Evolutionary conservation across 2,888 invertebrate species (phyloP).

Genomic region (Eupithecia exiguata): DNA sequence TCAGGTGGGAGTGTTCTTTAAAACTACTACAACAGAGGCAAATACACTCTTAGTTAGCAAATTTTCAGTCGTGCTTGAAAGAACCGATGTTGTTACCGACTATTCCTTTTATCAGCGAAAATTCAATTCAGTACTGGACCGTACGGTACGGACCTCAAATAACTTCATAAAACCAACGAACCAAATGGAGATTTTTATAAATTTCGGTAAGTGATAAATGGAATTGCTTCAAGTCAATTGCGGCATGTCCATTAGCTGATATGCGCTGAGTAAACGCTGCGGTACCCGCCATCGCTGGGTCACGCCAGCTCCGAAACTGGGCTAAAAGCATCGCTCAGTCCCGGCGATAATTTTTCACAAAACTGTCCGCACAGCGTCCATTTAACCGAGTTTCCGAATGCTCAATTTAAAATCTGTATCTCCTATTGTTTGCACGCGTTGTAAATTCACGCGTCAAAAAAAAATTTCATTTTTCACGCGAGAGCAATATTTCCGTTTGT

Average conservation of each 20-base stretch:
- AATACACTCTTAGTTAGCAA: neutral
- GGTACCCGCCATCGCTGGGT: slow-evolving; percentile 63
- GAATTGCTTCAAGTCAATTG: slow-evolving; percentile 15
- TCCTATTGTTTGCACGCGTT: slow-evolving; percentile 41
- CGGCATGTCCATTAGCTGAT: slow-evolving; percentile 27
- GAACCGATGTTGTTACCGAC: neutral
- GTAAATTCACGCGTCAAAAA: slow-evolving; percentile 46
- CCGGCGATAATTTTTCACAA: slow-evolving; percentile 67
- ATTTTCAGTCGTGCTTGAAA: neutral
- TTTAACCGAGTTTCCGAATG: slow-evolving; percentile 63
- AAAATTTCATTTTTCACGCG: slow-evolving; percentile 68
- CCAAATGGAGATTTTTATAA: neutral
- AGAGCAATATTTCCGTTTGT: slow-evolving; percentile 70
- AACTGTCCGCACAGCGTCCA: slow-evolving; percentile 58
- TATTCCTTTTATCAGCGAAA: neutral
- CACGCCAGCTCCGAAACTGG: slow-evolving; percentile 64
- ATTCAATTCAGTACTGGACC: neutral
- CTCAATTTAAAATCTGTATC: slow-evolving; percentile 51
- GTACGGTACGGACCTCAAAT: neutral
- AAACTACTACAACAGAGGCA: neutral
- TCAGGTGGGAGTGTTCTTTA: slow-evolving; percentile 2
- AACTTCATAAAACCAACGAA: neutral
- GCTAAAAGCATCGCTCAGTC: slow-evolving; percentile 69
- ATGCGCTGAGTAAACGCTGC: slow-evolving; percentile 64
- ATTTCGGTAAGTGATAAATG: slow-evolving; percentile 5